These are phyloP conservation scores for Eulemur coronatus DNA, from an alignment of 2,797 vertebrate genomes.

Conservation along the genomic window DNA sequence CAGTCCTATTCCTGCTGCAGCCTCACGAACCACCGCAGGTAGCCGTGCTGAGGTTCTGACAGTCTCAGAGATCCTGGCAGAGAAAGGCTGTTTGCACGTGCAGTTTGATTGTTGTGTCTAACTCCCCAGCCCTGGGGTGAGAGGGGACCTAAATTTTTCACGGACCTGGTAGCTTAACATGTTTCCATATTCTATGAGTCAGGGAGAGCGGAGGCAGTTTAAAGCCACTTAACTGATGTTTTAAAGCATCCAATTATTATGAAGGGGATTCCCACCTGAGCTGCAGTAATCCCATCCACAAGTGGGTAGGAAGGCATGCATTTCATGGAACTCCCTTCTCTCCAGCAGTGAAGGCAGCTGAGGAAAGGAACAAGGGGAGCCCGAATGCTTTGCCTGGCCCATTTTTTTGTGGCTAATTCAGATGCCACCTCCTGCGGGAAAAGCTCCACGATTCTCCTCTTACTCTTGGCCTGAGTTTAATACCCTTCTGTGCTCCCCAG, in stretches of 20 bases:
- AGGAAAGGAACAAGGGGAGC: not conserved
- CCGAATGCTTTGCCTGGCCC: not conserved
- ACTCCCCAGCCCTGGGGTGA: not conserved
- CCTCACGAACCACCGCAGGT: not conserved
- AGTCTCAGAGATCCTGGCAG: not conserved
- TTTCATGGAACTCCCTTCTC: not conserved
- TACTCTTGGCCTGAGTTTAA: not conserved
- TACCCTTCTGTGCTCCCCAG: not conserved
- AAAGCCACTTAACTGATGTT: not conserved
- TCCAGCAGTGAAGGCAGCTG: not conserved
- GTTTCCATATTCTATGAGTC: not conserved
- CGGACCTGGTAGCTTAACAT: fast-evolving
- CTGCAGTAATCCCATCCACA: not conserved
- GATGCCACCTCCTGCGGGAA: not conserved
- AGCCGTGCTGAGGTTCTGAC: not conserved
- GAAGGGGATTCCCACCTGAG: not conserved
- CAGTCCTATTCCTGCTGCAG: not conserved
- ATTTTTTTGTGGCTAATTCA: not conserved
- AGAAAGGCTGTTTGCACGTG: not conserved
- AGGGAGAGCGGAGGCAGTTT: not conserved
- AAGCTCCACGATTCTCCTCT: no score
- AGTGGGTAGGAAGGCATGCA: fast-evolving
- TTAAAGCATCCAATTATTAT: not conserved
- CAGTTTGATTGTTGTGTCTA: not conserved
- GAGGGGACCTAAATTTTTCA: not conserved